Evolutionary conservation across 2,888 invertebrate genomes (phyloP).

Genomic region (Diarsia mendica): DNA sequence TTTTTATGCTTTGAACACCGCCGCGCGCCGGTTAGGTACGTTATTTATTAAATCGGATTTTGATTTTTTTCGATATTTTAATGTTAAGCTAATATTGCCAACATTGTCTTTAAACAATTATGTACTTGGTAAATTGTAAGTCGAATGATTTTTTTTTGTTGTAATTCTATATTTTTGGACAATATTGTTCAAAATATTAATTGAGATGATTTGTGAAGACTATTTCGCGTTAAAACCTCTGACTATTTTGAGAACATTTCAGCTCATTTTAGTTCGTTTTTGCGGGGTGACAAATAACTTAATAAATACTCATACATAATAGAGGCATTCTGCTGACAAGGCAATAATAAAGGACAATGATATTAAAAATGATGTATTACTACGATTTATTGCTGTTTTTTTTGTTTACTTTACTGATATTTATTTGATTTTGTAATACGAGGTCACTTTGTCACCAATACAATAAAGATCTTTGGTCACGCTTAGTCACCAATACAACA

Average conservation of each 20-base stretch:
- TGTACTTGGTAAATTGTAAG: constrained; percentile 42
- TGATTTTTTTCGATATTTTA: constrained; percentile 54
- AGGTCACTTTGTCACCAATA: background rate
- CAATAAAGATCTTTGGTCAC: background rate
- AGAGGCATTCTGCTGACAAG: background rate
- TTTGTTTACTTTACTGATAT: too few relatives aligned
- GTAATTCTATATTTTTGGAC: constrained; percentile 1
- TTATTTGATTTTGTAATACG: background rate
- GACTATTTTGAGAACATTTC: background rate
- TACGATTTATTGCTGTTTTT: too few relatives aligned
- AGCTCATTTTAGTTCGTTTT: background rate
- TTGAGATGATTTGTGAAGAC: background rate
- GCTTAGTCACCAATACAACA: too few relatives aligned
- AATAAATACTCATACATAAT: constrained; percentile 28
- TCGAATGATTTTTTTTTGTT: constrained; percentile 4
- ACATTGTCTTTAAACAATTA: constrained; percentile 32
- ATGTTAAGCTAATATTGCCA: constrained; percentile 57
- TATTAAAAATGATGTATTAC: background rate
- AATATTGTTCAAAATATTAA: constrained; percentile 16
- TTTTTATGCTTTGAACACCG: constrained; percentile 73
- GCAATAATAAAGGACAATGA: background rate
- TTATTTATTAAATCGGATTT: constrained; percentile 44
- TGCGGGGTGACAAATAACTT: background rate
- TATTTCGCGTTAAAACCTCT: constrained; percentile 5
- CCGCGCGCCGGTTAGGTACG: constrained; percentile 54